Percentiles rank a stretch among this genome's conserved stretches.
Evolutionary conservation across 2,888 invertebrate genomes (phyloP).

Genomic region (Lacanobia wlatinum): DNA sequence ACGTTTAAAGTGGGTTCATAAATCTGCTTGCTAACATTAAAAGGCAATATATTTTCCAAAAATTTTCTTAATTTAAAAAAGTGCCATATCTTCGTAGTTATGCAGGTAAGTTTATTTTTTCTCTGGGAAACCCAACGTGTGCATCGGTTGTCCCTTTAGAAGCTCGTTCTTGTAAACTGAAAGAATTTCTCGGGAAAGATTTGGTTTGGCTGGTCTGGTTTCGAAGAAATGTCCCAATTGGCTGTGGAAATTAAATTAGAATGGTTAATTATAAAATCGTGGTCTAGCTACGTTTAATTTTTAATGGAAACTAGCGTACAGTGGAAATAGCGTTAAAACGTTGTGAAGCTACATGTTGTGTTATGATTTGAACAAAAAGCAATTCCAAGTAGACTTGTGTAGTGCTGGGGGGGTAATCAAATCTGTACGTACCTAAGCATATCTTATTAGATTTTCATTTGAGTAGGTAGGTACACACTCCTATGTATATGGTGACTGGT

Average conservation of each 20-base stretch:
- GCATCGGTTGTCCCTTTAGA: slow-evolving; percentile 82
- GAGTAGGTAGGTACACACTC: background rate
- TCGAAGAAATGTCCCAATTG: slow-evolving; percentile 90
- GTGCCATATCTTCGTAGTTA: slow-evolving; percentile 56
- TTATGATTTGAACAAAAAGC: slow-evolving; percentile 42
- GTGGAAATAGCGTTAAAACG: background rate
- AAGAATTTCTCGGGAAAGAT: slow-evolving; percentile 86
- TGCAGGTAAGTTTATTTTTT: slow-evolving; percentile 75
- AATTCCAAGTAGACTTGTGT: slow-evolving; percentile 18
- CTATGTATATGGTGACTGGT: too few relatives aligned
- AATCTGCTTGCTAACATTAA: background rate
- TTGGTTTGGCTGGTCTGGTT: slow-evolving; percentile 85
- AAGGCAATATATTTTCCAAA: slow-evolving; percentile 23
- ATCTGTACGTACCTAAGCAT: too few relatives aligned
- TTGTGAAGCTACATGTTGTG: slow-evolving; percentile 26
- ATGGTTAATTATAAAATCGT: slow-evolving; percentile 2
- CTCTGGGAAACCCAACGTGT: slow-evolving; percentile 80
- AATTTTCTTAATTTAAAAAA: slow-evolving; percentile 9
- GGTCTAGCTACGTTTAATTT: background rate
- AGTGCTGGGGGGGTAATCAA: too few relatives aligned
- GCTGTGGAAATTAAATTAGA: slow-evolving; percentile 67
- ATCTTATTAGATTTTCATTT: too few relatives aligned
- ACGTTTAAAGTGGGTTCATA: background rate
- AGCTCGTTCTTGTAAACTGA: slow-evolving; percentile 89
- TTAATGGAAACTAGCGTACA: background rate